Conservation (phyloP, 1,140 invertebrate species). For the Drosophila simulans region DNA sequence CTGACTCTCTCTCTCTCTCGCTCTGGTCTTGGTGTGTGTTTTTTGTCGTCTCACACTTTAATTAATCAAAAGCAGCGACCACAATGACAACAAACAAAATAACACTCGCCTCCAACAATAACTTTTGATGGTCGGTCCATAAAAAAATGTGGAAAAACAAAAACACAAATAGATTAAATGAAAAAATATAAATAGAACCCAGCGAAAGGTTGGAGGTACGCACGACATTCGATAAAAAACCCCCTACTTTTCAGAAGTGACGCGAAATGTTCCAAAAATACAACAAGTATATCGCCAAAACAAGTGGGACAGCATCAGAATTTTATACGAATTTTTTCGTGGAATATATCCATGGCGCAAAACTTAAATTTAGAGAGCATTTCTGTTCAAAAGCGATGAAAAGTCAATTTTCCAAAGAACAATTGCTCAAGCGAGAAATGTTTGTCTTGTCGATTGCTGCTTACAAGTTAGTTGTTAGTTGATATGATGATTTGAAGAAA, state of each 20-base stretch:
- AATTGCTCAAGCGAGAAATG: neutral
- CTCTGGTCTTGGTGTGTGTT: conserved; percentile 56
- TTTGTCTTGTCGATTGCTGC: conserved; percentile 23
- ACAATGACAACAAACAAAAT: conserved; percentile 25
- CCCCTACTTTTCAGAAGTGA: conserved; percentile 11
- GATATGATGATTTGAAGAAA: neutral
- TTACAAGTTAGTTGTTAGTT: conserved; percentile 15
- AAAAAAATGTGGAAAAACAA: conserved; percentile 9
- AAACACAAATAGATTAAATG: conserved; percentile 8
- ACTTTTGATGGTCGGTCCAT: conserved; percentile 14
- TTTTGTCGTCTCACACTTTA: conserved; percentile 69
- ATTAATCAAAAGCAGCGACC: conserved; percentile 62
- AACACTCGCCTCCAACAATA: conserved; percentile 28
- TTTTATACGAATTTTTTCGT: conserved; percentile 4
- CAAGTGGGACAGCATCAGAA: conserved; percentile 30
- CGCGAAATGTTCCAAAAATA: conserved; percentile 51
- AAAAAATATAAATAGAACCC: conserved; percentile 11
- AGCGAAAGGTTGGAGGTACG: conserved; percentile 37
- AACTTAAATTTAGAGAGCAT: conserved; percentile 24
- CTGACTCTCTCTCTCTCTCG: conserved; percentile 3
- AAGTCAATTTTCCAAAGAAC: conserved; percentile 19
- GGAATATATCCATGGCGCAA: conserved; percentile 7
- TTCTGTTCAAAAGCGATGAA: conserved; percentile 4
- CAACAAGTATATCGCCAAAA: neutral
- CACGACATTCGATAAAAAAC: neutral